These are phyloP conservation scores for Trichopoda pennipes DNA, from an alignment of 2,888 invertebrate species.

Conservation along the genomic window DNA sequence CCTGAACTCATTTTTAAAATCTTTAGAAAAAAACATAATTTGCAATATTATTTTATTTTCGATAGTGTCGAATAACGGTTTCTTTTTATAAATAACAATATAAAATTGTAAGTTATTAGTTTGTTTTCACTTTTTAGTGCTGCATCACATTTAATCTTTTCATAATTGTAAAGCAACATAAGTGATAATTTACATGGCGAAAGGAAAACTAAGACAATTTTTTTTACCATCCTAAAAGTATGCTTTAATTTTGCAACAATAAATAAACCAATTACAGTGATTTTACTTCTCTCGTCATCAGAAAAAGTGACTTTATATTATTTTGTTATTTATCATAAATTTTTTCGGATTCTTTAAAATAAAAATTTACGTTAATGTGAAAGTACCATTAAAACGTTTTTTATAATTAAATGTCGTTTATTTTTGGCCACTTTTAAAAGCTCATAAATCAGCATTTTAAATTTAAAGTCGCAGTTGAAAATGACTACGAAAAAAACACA, in stretches of 20 bases:
- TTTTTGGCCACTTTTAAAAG: slow-evolving; percentile 80
- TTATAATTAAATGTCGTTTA: slow-evolving; percentile 81
- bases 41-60: too few relatives aligned
- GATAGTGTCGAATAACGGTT: too few relatives aligned
- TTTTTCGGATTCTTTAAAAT: slow-evolving; percentile 14
- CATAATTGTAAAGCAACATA: too few relatives aligned
- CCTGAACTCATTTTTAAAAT: too few relatives aligned
- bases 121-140: too few relatives aligned
- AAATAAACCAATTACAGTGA: not conserved
- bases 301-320: too few relatives aligned
- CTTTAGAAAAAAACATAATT: too few relatives aligned
- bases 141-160: too few relatives aligned
- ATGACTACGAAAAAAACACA: slow-evolving; percentile 14
- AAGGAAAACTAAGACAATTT: not conserved
- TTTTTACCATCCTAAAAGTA: slow-evolving; percentile 44
- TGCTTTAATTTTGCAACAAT: slow-evolving; percentile 26
- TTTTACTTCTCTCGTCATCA: not conserved
- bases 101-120: too few relatives aligned
- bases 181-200: too few relatives aligned
- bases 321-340: not conserved
- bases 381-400: slow-evolving; percentile 80
- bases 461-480: slow-evolving; percentile 36
- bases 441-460: slow-evolving; percentile 78
- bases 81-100: too few relatives aligned
- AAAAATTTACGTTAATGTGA: slow-evolving; percentile 77